Evolutionary conservation across 2,113 vertebrate genomes (phyloP).

Genomic region (Hippolais icterina): DNA sequence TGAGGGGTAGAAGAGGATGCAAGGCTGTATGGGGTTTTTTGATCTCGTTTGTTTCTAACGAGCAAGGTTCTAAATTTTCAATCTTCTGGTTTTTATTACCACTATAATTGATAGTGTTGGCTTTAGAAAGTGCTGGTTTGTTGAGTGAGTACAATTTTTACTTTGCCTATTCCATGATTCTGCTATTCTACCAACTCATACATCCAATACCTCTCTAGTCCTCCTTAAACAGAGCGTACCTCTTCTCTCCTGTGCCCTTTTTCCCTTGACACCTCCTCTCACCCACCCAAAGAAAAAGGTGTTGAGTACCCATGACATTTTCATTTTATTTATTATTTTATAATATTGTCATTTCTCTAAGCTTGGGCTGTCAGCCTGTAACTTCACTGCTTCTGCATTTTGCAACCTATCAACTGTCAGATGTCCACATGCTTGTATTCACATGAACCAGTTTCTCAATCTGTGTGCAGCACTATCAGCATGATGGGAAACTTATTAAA

Average conservation of each 20-base stretch:
- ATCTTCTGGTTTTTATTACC: neutral
- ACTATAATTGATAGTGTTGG: neutral
- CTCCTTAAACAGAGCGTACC: neutral
- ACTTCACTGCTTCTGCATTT: neutral
- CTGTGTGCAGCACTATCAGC: neutral
- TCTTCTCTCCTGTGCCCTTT: neutral
- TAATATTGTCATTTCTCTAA: neutral
- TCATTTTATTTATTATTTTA: neutral
- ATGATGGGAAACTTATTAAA: neutral
- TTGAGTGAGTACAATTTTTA: neutral
- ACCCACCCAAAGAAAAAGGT: neutral
- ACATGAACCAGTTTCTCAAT: neutral
- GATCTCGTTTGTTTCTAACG: neutral
- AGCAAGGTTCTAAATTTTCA: neutral
- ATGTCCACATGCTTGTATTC: neutral
- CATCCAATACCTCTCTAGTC: neutral
- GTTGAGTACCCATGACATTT: neutral
- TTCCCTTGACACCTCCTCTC: accelerated
- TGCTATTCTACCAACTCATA: neutral
- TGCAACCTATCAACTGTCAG: neutral
- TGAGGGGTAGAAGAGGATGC: neutral
- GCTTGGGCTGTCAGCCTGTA: neutral
- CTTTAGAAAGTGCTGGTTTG: neutral
- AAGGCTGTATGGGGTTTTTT: neutral
- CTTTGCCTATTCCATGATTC: neutral